Percentiles rank a stretch among this genome's conserved stretches.
These are phyloP conservation scores for Parthenolecanium corni DNA, from an alignment of 2,888 invertebrate species.

Conservation along the genomic window DNA sequence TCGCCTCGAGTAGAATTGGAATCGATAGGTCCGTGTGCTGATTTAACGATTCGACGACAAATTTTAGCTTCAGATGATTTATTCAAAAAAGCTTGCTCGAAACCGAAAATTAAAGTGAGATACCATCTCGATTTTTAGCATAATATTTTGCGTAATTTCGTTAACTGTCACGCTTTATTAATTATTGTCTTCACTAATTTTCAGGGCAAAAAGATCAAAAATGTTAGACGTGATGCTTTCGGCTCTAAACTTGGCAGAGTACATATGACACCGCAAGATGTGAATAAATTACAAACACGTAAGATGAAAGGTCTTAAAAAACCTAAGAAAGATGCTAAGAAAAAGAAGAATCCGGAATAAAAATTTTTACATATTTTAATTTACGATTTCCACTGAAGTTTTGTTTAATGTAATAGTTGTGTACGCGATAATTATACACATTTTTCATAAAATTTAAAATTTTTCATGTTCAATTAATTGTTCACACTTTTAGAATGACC, in stretches of 20 bases:
- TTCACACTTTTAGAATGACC: too few species aligned
- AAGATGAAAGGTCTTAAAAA: constrained; percentile 82
- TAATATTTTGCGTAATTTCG: constrained; percentile 4
- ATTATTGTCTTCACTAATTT: background rate
- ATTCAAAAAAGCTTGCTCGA: constrained; percentile 66
- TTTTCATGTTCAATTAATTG: too few species aligned
- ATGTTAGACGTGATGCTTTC: constrained; percentile 72
- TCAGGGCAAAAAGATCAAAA: constrained; percentile 76
- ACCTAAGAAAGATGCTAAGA: constrained; percentile 39
- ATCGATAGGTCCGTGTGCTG: constrained; percentile 87
- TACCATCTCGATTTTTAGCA: constrained; percentile 18
- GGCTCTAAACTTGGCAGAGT: constrained; percentile 84
- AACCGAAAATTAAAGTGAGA: constrained; percentile 57
- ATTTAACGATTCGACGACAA: constrained; percentile 71
- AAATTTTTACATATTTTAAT: too few species aligned
- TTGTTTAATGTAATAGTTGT: too few species aligned
- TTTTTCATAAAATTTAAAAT: too few species aligned
- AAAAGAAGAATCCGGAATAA: background rate
- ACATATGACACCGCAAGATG: constrained; percentile 82
- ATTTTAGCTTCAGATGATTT: constrained; percentile 83
- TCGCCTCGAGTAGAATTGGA: constrained; percentile 83
- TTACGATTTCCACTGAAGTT: too few species aligned
- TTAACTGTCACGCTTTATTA: background rate
- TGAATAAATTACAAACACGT: constrained; percentile 72
- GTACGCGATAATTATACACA: too few species aligned